A percentile compares a stretch with the other conserved stretches of the same genome.
Evolutionary conservation across 2,113 vertebrate genomes (phyloP).

Genomic region (Campylorhamphus procurvoides): DNA sequence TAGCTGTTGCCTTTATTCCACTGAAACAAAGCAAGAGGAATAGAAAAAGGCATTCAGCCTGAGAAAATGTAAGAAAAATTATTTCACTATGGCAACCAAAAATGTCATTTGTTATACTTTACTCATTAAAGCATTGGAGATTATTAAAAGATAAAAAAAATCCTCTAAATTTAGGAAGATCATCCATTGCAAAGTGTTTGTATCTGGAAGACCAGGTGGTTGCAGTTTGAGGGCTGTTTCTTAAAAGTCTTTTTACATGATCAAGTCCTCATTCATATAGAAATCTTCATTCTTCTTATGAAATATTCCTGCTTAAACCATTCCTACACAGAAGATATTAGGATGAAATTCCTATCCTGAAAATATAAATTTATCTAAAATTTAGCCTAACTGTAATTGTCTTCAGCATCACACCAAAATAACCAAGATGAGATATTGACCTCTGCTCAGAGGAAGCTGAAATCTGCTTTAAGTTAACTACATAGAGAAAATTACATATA

Average conservation of each 20-base stretch:
- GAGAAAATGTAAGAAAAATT: constrained; percentile 19
- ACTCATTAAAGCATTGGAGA: constrained; percentile 32
- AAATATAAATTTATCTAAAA: background rate
- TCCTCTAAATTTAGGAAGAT: background rate
- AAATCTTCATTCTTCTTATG: background rate
- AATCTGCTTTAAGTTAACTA: background rate
- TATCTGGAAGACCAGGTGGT: background rate
- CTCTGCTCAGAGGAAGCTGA: background rate
- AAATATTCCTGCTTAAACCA: background rate
- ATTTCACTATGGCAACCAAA: constrained; percentile 62
- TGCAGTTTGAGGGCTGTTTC: background rate
- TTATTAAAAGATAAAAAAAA: background rate
- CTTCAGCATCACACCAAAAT: background rate
- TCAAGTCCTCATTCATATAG: background rate
- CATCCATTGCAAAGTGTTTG: background rate
- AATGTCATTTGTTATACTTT: constrained; percentile 46
- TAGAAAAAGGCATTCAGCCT: background rate
- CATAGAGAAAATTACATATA: background rate
- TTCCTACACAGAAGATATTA: background rate
- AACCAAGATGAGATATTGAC: background rate
- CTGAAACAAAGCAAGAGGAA: constrained; percentile 57
- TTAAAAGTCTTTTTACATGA: background rate
- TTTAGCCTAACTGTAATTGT: background rate
- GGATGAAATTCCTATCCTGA: background rate
- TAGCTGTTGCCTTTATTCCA: background rate